Percentiles rank a stretch among this genome's conserved stretches.
phyloP scores from a whole-genome alignment of 1,140 invertebrate species.

The Anthonomus grandis region DNA sequence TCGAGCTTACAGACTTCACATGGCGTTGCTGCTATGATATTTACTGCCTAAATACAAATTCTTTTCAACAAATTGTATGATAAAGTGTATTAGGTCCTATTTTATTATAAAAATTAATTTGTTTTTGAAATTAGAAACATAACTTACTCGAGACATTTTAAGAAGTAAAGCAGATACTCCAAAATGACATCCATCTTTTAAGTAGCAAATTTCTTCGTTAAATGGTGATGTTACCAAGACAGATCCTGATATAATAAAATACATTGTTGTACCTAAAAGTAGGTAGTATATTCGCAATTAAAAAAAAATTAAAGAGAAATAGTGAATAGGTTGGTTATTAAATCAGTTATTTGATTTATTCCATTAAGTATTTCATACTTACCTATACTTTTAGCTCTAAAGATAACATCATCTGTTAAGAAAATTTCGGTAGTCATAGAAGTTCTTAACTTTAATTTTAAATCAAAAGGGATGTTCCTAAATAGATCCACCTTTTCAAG shows the following conservation, averaged over 20 bases:
- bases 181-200: constrained; percentile 14
- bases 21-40: too few relatives aligned
- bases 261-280: constrained; percentile 8
- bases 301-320: neutral
- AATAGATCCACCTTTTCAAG: neutral
- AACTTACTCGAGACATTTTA: neutral
- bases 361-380: neutral
- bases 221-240: constrained; percentile 5
- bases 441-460: neutral
- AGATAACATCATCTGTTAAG: neutral
- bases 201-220: neutral
- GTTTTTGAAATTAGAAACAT: neutral
- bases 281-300: too few relatives aligned
- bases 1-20: too few relatives aligned
- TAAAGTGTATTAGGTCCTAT: too few relatives aligned
- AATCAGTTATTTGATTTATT: neutral
- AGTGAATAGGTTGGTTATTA: too few relatives aligned
- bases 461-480: neutral
- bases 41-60: too few relatives aligned
- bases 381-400: neutral
- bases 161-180: constrained; percentile 10
- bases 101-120: too few relatives aligned
- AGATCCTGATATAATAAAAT: constrained; percentile 4
- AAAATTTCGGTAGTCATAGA: neutral
- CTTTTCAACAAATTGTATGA: too few relatives aligned